Evolutionary conservation across 2,797 vertebrate genomes (phyloP).

Genomic region (Ispidina lecontei): DNA sequence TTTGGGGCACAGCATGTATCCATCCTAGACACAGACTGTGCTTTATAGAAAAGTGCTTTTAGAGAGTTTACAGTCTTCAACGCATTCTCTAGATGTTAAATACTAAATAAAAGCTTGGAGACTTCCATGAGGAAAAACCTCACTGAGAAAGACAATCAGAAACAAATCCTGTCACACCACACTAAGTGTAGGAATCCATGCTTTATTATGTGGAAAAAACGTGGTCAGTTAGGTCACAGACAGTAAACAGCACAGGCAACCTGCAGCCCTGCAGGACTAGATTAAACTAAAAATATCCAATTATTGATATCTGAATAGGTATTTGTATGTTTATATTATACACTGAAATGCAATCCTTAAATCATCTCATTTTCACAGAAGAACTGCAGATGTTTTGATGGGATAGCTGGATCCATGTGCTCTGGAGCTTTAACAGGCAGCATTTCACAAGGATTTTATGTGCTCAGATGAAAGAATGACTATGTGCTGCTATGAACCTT

Average conservation of each 20-base stretch:
- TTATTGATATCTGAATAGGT: neutral
- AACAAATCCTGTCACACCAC: neutral
- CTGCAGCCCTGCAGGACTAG: neutral
- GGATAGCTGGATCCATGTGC: neutral
- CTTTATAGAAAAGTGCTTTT: neutral
- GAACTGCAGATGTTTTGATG: neutral
- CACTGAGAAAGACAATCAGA: neutral
- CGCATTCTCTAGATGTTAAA: neutral
- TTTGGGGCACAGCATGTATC: neutral
- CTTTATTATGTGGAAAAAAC: neutral
- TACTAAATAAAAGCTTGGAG: neutral
- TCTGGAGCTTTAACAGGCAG: neutral
- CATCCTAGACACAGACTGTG: neutral
- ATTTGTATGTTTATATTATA: neutral
- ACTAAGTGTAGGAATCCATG: neutral
- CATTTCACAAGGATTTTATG: neutral
- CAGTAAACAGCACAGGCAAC: neutral
- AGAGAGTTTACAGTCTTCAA: neutral
- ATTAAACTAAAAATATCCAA: neutral
- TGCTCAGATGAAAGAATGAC: neutral
- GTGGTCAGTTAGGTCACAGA: neutral
- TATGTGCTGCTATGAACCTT: neutral
- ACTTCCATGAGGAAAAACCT: neutral
- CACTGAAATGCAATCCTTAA: slow-evolving; percentile 11
- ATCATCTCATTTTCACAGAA: neutral